A percentile compares a stretch with the other conserved stretches of the same genome.
Evolutionary conservation across 2,797 vertebrate genomes (phyloP).

Genomic region (Perdix hodgsoniae): DNA sequence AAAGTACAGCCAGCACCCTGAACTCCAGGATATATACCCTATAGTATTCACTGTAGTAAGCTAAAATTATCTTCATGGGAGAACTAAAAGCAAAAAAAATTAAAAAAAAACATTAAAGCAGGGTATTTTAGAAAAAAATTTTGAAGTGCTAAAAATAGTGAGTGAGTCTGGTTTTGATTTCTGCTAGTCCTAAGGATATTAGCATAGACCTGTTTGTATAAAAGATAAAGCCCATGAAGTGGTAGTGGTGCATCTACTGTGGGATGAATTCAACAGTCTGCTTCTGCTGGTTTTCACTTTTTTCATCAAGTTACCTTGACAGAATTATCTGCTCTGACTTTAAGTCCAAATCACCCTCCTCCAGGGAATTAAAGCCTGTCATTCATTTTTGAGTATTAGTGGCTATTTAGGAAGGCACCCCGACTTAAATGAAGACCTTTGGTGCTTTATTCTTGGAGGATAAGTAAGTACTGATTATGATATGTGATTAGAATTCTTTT

Average conservation of each 20-base stretch:
- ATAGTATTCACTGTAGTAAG: neutral
- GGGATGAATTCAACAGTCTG: constrained; percentile 1
- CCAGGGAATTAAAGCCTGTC: accelerated
- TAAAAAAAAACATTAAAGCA: neutral
- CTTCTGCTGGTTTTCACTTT: neutral
- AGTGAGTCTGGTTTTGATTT: constrained; percentile 8
- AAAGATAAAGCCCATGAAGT: constrained; percentile 5
- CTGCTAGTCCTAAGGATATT: constrained; percentile 17
- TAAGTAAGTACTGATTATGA: neutral
- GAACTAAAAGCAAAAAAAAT: neutral
- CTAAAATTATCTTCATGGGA: neutral
- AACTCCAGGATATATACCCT: neutral
- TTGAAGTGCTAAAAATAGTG: neutral
- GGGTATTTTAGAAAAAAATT: neutral
- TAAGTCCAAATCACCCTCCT: neutral
- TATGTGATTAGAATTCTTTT: neutral
- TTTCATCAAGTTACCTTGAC: neutral
- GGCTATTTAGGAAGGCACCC: neutral
- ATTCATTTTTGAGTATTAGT: neutral
- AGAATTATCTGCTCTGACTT: constrained; percentile 7
- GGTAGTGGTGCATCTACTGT: neutral
- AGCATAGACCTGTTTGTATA: constrained; percentile 34
- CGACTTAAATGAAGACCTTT: accelerated
- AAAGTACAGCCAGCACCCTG: neutral
- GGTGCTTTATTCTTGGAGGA: neutral